Evolutionary conservation across 37 sponge, comb jelly and placozoan genomes (phyloP), one percentile per base, ranked within the genome.

Genomic region (Corticium candelabrum): DNA sequence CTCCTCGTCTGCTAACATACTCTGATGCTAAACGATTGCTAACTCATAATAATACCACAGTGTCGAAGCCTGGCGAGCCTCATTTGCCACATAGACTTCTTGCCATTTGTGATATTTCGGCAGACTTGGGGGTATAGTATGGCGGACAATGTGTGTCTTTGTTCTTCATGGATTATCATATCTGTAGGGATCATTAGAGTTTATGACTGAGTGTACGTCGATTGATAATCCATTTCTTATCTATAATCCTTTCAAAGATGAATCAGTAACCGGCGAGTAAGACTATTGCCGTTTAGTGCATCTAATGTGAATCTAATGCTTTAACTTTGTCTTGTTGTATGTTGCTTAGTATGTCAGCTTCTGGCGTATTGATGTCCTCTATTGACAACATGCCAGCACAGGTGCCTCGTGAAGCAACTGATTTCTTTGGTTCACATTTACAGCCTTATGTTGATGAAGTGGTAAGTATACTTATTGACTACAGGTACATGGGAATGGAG

Each of bases 381-480:
- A 90, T 96, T 0, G 97, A 96, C 74, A 90, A 96, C 68, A 76
- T 96, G 34, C 97, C 97, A 32, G 89, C 93, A 30, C 97, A 96
- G 81, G 75, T 96, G 1, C 93, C 97, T 0, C 74, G 90, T 32
- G 97, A 92, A 76, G 87, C 97, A 40, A 96, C 97, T 1, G 87
- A 88, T 62, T 86, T 81, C 82, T 96, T 96, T 80, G 93, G 97
- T 30, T 39, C 79, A 1, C 78, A 74, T 11, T 82, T 96, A 0
- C 37, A 86, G 38, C 89, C 93, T 2, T 76, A 83, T 67, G 73
- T 96, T 4, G n/a, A 76, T 30, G 90, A 90, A 37, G 62, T 84
- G 73, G 95, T 94, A 73, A 84, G 90, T 67, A 56, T 40, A 11
- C 3, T 70, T 81, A 80, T 77, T 27, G 27, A 33, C 15, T 35